Base-by-base conservation (phyloP, 2,797 vertebrate species). In the Bufotes viridis region DNA sequence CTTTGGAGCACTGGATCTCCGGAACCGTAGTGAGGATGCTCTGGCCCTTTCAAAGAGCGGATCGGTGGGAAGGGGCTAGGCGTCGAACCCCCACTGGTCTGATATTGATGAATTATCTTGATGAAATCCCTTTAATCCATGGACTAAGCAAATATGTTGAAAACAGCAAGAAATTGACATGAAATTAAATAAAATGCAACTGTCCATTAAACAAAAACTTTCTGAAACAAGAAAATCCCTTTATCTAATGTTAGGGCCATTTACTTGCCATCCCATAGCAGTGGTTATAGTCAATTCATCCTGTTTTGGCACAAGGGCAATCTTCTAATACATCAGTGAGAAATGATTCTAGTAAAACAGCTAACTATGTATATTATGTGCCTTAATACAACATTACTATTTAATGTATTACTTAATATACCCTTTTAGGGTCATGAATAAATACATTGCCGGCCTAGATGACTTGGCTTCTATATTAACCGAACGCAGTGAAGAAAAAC, bases 361-460 rank as follows among this genome's bases (percentile, higher is more conserved):
- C 14, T 7, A 12, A 49, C 18, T 81, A 13, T 42, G 42, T 42
- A 42, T 67, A 83, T 75, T 75, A 29, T 0, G 26, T 75, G 22
- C 14, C 63, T 61, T 53, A 51, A 49, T 15, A 51, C 26, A 65
- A 75, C 29, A 84, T 75, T 61, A 65, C 34, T 49, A 70, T 75
- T 74, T 87, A 81, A 87, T 63, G 34, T 34, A 60, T 81, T 81
- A 75, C 69, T 87, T 82, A 63, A 61, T 34, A 76, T 6, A 65
- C 17, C 10, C 49, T 76, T 76, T 63, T 51, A 72, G 61, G 58
- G 26, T 26, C 55, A 18, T 58, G 42, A 81, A 85, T 89, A 89
- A 82, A 80, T 78, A 72, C 26, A 81, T n/a, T 15, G 29, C 14
- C 26, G 20, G 60, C 55, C 18, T 26, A 3, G 72, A 17, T 69